These are phyloP conservation scores for Dreissena polymorpha DNA, from an alignment of 1,140 invertebrate species.

Conservation along the genomic window DNA sequence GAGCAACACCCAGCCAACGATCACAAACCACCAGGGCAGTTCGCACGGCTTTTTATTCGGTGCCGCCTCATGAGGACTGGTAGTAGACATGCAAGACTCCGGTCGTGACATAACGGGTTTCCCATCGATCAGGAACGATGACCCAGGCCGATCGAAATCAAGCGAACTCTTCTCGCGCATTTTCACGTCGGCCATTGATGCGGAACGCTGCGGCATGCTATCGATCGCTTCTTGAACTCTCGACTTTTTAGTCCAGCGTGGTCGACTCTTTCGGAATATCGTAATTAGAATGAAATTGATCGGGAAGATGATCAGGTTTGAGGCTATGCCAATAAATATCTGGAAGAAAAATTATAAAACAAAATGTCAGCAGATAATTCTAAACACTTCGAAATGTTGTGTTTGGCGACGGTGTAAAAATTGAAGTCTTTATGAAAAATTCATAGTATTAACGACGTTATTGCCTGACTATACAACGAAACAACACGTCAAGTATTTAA, in stretches of 20 bases:
- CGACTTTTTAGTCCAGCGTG: conserved; percentile 76
- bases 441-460: background rate
- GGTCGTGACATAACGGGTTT: conserved; percentile 56
- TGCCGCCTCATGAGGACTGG: conserved; percentile 41
- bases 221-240: conserved; percentile 76
- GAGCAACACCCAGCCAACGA: conserved; percentile 81
- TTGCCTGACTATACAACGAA: background rate
- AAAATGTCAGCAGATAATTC: background rate
- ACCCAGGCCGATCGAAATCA: conserved; percentile 43
- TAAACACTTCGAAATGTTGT: background rate
- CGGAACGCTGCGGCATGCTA: conserved; percentile 56
- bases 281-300: conserved; percentile 81
- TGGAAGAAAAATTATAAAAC: conserved; percentile 56
- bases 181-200: conserved; percentile 72
- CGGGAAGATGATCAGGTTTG: conserved; percentile 81
- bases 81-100: conserved; percentile 58
- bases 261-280: conserved; percentile 80
- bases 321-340: conserved; percentile 77
- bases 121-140: conserved; percentile 56
- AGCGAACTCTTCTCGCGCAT: conserved; percentile 60
- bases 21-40: conserved; percentile 81
- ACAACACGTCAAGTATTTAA: background rate
- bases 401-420: background rate
- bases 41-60: conserved; percentile 72
- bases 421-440: background rate